These are phyloP conservation scores for Drosophila nigritarsus DNA, from an alignment of 2,888 invertebrate genomes.

Conservation along the genomic window DNA sequence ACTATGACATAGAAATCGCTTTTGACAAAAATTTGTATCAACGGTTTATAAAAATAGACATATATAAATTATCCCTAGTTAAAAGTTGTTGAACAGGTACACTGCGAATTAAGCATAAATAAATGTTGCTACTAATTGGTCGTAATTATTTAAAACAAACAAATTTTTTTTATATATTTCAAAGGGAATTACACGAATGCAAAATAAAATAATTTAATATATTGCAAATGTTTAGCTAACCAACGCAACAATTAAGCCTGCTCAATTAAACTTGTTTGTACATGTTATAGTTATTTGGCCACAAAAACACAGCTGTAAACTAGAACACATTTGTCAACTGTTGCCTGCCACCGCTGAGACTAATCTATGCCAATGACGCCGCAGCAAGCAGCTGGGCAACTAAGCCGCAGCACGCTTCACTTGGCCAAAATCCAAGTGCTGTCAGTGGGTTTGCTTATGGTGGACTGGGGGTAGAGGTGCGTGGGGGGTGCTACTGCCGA, in stretches of 20 bases:
- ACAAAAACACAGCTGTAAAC: constrained; percentile 32
- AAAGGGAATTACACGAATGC: constrained; percentile 27
- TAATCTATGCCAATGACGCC: constrained; percentile 67
- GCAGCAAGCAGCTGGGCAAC: constrained; percentile 66
- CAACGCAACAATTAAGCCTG: constrained; percentile 55
- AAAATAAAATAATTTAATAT: constrained; percentile 36
- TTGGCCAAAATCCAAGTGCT: constrained; percentile 66
- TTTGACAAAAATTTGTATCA: not conserved
- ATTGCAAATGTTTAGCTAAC: constrained; percentile 48
- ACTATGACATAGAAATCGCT: not conserved
- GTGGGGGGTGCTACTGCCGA: constrained; percentile 21
- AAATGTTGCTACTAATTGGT: constrained; percentile 23
- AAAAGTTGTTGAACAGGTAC: not conserved
- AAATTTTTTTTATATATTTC: not conserved
- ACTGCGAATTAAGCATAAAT: not conserved
- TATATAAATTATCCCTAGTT: not conserved
- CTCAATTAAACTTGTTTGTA: constrained; percentile 47
- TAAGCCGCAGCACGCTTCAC: constrained; percentile 80
- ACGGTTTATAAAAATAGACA: not conserved
- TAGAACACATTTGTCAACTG: constrained; percentile 67
- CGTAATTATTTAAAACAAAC: constrained; percentile 11
- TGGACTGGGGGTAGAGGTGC: not conserved
- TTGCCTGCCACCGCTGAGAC: constrained; percentile 64
- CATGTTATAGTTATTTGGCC: constrained; percentile 39
- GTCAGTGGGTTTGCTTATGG: constrained; percentile 64